Conservation (phyloP, 2,888 invertebrate species). For the Himalopsyche anomala region DNA sequence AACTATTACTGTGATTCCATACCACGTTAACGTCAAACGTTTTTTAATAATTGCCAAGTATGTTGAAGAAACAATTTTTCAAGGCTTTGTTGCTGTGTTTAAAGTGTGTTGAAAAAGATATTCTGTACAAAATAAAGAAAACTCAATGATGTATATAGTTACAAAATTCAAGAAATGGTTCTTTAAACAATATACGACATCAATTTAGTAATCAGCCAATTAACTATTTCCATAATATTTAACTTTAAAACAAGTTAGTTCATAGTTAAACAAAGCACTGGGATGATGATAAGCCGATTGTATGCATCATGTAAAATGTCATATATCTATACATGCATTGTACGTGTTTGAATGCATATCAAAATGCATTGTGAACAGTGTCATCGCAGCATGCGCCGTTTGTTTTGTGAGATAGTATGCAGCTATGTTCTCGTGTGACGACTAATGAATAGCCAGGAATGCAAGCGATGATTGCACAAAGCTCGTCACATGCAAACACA, state of each 20-base stretch:
- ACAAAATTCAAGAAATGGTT: too few species aligned
- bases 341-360: slow-evolving; percentile 6
- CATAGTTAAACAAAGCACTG: background rate
- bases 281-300: background rate
- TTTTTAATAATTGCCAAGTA: too few species aligned
- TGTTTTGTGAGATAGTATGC: slow-evolving; percentile 10
- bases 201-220: too few species aligned
- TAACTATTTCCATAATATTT: too few species aligned
- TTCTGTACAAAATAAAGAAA: too few species aligned
- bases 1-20: too few species aligned
- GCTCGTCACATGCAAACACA: slow-evolving; percentile 1
- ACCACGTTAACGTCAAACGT: too few species aligned
- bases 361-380: slow-evolving; percentile 16
- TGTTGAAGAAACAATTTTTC: too few species aligned
- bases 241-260: background rate
- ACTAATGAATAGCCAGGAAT: slow-evolving; percentile 53
- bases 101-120: too few species aligned
- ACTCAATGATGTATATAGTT: too few species aligned
- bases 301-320: slow-evolving; percentile 13
- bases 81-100: too few species aligned
- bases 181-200: too few species aligned
- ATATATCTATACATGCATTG: background rate
- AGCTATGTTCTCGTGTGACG: slow-evolving; percentile 2
- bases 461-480: slow-evolving; percentile 52
- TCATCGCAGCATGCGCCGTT: background rate